Evolutionary conservation across 2,888 invertebrate genomes (phyloP).

Genomic region (Erebia palarica): DNA sequence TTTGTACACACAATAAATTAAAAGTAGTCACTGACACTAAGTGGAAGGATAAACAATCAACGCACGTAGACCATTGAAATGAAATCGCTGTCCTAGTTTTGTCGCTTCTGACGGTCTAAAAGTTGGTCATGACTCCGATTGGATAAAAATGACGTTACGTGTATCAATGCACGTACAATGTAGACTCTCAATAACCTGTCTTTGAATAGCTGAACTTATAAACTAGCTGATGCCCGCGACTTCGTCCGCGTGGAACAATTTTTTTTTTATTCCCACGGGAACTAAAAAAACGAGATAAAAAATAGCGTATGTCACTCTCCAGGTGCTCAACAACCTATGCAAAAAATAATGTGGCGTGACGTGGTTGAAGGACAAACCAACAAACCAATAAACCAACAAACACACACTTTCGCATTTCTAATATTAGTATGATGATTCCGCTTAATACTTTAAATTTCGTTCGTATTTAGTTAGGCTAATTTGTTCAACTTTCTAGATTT

Average conservation of each 20-base stretch:
- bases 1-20: too few relatives aligned
- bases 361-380: too few relatives aligned
- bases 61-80: slow-evolving; percentile 59
- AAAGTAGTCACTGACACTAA: slow-evolving; percentile 3
- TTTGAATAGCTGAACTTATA: neutral
- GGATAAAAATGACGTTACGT: slow-evolving; percentile 42
- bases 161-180: slow-evolving; percentile 46
- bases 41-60: slow-evolving; percentile 21
- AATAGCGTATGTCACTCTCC: too few relatives aligned
- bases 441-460: too few relatives aligned
- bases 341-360: too few relatives aligned
- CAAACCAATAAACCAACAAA: too few relatives aligned
- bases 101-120: slow-evolving; percentile 39
- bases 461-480: neutral
- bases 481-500: neutral
- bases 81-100: slow-evolving; percentile 45
- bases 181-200: slow-evolving; percentile 26
- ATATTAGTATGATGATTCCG: neutral
- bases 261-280: too few relatives aligned
- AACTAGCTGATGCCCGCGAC: too few relatives aligned
- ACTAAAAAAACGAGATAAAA: too few relatives aligned
- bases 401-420: too few relatives aligned
- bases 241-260: too few relatives aligned
- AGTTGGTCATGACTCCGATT: slow-evolving; percentile 55
- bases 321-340: too few relatives aligned